Evolutionary conservation across 2,113 vertebrate genomes (phyloP).

Genomic region (Colinus virginianus): DNA sequence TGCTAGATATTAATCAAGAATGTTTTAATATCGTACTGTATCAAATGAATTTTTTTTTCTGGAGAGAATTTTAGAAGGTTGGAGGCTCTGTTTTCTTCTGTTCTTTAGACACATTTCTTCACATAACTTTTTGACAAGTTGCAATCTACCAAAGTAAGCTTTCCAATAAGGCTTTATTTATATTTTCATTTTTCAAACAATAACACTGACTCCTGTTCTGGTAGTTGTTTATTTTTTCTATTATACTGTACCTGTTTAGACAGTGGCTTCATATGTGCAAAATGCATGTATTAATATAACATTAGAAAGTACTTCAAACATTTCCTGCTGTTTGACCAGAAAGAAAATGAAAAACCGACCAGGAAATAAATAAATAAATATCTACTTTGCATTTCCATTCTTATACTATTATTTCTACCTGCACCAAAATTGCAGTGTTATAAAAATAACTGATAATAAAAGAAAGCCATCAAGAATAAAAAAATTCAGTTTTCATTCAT

Average conservation of each 20-base stretch:
- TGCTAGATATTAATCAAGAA: slow-evolving; percentile 43
- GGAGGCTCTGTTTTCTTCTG: slow-evolving; percentile 6
- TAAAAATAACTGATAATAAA: neutral
- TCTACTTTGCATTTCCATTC: neutral
- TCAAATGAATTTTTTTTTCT: slow-evolving; percentile 48
- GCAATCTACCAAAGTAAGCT: slow-evolving; percentile 1
- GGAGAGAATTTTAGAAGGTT: neutral
- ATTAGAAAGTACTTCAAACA: slow-evolving; percentile 15
- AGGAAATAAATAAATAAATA: neutral
- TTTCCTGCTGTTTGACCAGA: slow-evolving; percentile 3
- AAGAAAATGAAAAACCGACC: neutral
- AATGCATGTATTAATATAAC: neutral
- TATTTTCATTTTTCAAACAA: neutral
- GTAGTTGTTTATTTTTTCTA: slow-evolving; percentile 40
- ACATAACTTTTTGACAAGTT: slow-evolving; percentile 21
- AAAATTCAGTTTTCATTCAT: neutral
- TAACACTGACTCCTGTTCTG: neutral
- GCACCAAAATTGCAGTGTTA: neutral
- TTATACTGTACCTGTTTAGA: slow-evolving; percentile 10
- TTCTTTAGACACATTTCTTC: neutral
- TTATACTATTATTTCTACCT: neutral
- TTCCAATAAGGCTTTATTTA: slow-evolving; percentile 29
- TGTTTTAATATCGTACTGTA: slow-evolving; percentile 42
- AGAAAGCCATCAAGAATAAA: neutral
- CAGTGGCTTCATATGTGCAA: neutral